Evolutionary conservation across 2,888 invertebrate species (phyloP), one percentile per base, ranked within the genome.

Genomic region (Cerceris rybyensis): DNA sequence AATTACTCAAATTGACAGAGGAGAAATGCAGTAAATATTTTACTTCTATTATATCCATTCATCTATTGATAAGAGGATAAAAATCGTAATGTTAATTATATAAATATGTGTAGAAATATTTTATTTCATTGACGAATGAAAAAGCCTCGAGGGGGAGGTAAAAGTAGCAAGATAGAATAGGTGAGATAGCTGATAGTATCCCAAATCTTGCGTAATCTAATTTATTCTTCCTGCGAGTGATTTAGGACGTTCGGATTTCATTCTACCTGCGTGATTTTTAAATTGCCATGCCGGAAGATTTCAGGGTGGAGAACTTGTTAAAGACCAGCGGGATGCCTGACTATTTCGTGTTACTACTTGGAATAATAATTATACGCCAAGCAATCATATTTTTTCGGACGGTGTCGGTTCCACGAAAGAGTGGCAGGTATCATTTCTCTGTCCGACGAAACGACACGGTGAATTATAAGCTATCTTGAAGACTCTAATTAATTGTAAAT

Each of bases 301-400:
- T 84, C 69, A 76, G 78, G 81, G 82, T 75, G 86, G 81, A 81
- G 82, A 85, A 84, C 88, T 89, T 87, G 88, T 89, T 88, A 88
- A 83, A 65, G 65, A 78, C 11, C 88, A 77, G 86, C 85, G 77
- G 89, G 88, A 86, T 82, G 81, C 74, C 87, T 70, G 82, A 80
- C 82, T 87, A 84, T 85, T 87, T 84, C 81, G 75, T 82, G 82
- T 85, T 86, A 77, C 82, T 83, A 81, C 83, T 82, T 81, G 83
- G 82, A 81, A 83, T 81, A 88, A 88, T 87, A 86, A 87, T 87
- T 85, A 85, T 75, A 81, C 68, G 73, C 58, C 60, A 71, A 66
- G 71, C 70, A 80, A 77, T 80, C 80, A 65, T 80, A 78, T 72
- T 76, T 78, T 66, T 67, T 54, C 49, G 60, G 16, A 52, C 58